Base-by-base conservation (phyloP, 2,888 invertebrate species). In the Cetonia aurata region DNA sequence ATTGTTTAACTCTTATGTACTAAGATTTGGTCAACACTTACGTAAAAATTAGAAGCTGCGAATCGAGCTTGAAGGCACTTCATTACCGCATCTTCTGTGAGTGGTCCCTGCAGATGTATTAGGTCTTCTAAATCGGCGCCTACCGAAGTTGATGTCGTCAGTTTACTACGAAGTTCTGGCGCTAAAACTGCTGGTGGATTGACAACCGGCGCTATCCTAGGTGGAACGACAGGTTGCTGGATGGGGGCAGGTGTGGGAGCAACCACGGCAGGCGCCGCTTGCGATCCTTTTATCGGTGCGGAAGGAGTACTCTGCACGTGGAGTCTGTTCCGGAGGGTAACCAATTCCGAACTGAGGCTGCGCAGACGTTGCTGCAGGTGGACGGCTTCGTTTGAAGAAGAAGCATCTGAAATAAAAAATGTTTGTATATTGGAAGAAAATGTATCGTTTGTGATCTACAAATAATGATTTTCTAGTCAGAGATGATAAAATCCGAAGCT, bases 21-120 rank as follows among this genome's bases (percentile, higher is more conserved):
- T 6, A 10, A 37, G 37, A 1, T 37, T 10, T 37, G 37, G 8
- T 9, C 10, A 6, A 66, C 74, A 90, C 95, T 92, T 85, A 97
- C 97, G 85, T 95, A 96, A 82, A 93, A 94, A 80, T 94, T 93
- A 78, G 92, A 91, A 76, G 93, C 92, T 81, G 91, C 91, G 87
- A 96, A 97, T 80, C 96, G 89, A 9, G 95, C 92, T 83, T 97
- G 96, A 75, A 98, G 89, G 80, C 96, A 94, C 83, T 94, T 92
- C 85, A 96, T 93, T 59, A 97, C 93, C 71, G 96, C 96, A 84
- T 97, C 96, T 85, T 98, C 97, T 42, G 96, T 97, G 79, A 97
- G 90, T 66, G 96, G 96, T 42, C 96, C 96, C 56, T 94, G 91
- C 80, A 97, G 87, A 86, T 96, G 96, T 83, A 96, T 96, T 79